Base-by-base conservation (phyloP, 2,797 vertebrate genomes). In the Dendrocincla tyrannina region DNA sequence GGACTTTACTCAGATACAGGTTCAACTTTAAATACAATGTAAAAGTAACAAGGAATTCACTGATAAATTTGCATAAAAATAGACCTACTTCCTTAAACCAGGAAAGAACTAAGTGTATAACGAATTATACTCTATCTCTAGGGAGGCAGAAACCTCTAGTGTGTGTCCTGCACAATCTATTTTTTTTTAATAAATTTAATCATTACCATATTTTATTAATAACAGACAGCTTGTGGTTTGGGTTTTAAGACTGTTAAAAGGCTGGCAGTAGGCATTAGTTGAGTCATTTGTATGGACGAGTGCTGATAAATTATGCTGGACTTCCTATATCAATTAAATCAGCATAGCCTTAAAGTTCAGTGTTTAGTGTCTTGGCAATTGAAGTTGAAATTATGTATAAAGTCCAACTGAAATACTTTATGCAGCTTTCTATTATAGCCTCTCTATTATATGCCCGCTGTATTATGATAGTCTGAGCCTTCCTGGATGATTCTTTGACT, bases 311-410 rank as follows among this genome's bases (percentile, higher is more conserved):
- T 88, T 62, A 76, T 64, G 73, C 83, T 93, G 50, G 75, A 87
- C 83, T 95, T 95, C 55, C 91, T 76, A 18, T 81, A 81, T 86
- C 82, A 75, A 69, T 92, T 91, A 86, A 91, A 94, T 91, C 85
- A 92, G 35, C 35, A 19, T 35, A 84, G 39, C 23, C 66, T 90
- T 91, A 44, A 83, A 93, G n/a, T 75, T 89, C 82, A 91, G 14
- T 73, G 72, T 81, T 89, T 50, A 75, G 50, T 75, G 53, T 75
- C 62, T 25, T 39, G 84, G 89, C 83, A 94, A 46, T 86, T 37
- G 85, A 86, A 81, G 42, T n/a, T 59, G 20, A 81, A 50, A 42
- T 78, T 90, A 44, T 47, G 16, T 81, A 49, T 81, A 42, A 93
- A 89, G 30, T 28, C 68, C 62, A 37, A 94, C 32, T 77, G 56